Conservation (phyloP, 2,888 invertebrate species). For the Pyralis farinalis region DNA sequence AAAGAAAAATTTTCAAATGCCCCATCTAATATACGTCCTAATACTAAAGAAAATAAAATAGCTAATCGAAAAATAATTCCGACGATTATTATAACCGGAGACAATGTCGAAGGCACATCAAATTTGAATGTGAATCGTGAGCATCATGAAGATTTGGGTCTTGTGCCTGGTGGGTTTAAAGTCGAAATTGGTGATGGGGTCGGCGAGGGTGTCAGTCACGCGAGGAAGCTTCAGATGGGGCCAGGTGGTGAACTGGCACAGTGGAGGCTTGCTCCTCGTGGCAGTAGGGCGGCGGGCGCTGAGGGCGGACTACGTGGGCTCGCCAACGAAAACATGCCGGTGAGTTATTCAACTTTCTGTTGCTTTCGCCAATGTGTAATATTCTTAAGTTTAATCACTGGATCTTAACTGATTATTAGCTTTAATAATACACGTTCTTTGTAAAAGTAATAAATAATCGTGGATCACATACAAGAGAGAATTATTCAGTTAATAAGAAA, state of each 20-base stretch:
- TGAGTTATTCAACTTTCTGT: slow-evolving; percentile 34
- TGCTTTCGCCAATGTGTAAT: neutral
- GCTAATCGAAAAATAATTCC: slow-evolving; percentile 43
- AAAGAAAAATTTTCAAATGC: slow-evolving; percentile 57
- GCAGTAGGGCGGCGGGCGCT: slow-evolving; percentile 68
- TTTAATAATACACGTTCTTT: no score
- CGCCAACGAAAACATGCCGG: slow-evolving; percentile 61
- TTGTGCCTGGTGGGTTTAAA: slow-evolving; percentile 31
- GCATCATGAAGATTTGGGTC: slow-evolving; percentile 29
- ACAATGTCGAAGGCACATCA: slow-evolving; percentile 70
- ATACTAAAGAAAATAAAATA: slow-evolving; percentile 37
- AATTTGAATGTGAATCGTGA: slow-evolving; percentile 62
- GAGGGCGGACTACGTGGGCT: slow-evolving; percentile 59
- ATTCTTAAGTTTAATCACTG: no score
- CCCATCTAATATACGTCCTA: slow-evolving; percentile 35
- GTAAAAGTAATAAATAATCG: no score
- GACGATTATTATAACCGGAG: slow-evolving; percentile 55
- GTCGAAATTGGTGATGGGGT: slow-evolving; percentile 37
- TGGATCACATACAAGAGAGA: no score
- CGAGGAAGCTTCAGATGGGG: slow-evolving; percentile 68
- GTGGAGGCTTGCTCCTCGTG: slow-evolving; percentile 59
- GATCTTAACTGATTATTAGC: no score
- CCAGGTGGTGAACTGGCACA: slow-evolving; percentile 72
- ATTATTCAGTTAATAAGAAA: no score
- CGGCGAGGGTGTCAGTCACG: slow-evolving; percentile 62